phyloP scores from a whole-genome alignment of 2,113 vertebrate species.

The Jaculus jaculus region DNA sequence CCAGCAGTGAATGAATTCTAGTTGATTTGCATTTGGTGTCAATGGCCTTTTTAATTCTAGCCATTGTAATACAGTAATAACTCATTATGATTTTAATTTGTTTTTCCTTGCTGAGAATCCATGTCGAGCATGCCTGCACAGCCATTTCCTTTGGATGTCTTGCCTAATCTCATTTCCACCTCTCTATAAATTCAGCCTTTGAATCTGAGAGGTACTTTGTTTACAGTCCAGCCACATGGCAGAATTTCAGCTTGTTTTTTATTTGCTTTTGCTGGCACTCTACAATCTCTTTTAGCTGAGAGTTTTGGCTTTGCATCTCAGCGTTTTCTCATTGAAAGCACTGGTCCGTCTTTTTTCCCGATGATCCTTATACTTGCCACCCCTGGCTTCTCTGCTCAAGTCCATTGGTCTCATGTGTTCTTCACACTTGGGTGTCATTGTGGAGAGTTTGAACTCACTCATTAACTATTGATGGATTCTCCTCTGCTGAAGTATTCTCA shows the following conservation, averaged over 20 bases:
- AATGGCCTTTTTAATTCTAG: conserved; percentile 41
- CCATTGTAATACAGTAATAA: conserved; percentile 2
- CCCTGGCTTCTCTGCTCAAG: conserved; percentile 82
- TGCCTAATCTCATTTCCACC: conserved; percentile 81
- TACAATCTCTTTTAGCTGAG: conserved; percentile 69
- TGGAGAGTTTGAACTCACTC: conserved; percentile 90
- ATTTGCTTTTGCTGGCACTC: conserved; percentile 72
- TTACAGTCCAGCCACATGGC: conserved; percentile 74
- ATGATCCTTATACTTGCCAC: conserved; percentile 81
- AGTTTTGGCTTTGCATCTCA: conserved; percentile 77
- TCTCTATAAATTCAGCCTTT: conserved; percentile 77
- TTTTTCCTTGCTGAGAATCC: conserved; percentile 41
- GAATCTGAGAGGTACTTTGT: conserved; percentile 81
- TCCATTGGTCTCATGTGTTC: conserved; percentile 85
- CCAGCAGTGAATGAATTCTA: not conserved
- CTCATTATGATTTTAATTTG: conserved; percentile 47
- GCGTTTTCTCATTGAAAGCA: conserved; percentile 84
- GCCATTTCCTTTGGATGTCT: conserved; percentile 81
- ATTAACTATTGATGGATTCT: conserved; percentile 90
- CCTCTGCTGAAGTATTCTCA: conserved; percentile 88
- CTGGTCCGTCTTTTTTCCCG: conserved; percentile 73
- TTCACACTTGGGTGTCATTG: conserved; percentile 88
- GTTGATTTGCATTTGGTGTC: conserved; percentile 18
- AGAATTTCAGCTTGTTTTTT: conserved; percentile 81
- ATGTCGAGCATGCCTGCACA: not conserved